Base-by-base conservation (phyloP, 2,888 invertebrate species). In the Megastigmus dorsalis region DNA sequence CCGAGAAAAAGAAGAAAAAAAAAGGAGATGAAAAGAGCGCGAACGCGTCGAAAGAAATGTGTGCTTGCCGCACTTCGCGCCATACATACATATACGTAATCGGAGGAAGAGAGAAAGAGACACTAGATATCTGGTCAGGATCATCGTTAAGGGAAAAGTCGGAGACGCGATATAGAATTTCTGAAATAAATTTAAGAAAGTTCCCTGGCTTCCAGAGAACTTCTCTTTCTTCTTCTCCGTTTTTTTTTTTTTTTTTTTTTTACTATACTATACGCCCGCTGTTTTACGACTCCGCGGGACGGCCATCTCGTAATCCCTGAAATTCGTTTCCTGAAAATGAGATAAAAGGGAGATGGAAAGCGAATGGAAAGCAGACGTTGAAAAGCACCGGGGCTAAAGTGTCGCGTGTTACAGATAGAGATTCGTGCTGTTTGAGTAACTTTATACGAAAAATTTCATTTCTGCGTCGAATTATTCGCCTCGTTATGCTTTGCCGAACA, bases 281-380 rank as follows among this genome's bases (percentile, higher is more conserved):
- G 57, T 57, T 72, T 66, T 66, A 60, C 52, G 65, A 72, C 23
- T 15, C 28, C n/a, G 52, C 43, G 57, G 36, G 23, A 3, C 3
- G 20, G 15, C 23, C 33, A 10, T 6, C 43, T 1, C 36, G 28
- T 54, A 62, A 55, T 66, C 67, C 73, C n/a, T 6, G 62, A 68
- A 73, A 62, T 63, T 57, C 68, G 68, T 54, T 62, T 68, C 43
- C 33, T 33, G 33, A 68, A 74, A 68, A 63, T 63, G 63, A 68
- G 68, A 74, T 68, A 63, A 28, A 63, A 50, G 41, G 13, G 28
- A 54, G 26, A 54, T 18, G 54, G 54, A 43, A n/a, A 28, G 20
- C 15, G 43, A 66, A 38, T 50, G 52, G 43, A 54, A 62, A 52
- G 41, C 43, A 67, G 62, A 55, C 73, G 52, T 20, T 26, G 62